Evolutionary conservation across 2,888 invertebrate species (phyloP), one percentile per base, ranked within the genome.

Genomic region (Pyrrhia umbra): DNA sequence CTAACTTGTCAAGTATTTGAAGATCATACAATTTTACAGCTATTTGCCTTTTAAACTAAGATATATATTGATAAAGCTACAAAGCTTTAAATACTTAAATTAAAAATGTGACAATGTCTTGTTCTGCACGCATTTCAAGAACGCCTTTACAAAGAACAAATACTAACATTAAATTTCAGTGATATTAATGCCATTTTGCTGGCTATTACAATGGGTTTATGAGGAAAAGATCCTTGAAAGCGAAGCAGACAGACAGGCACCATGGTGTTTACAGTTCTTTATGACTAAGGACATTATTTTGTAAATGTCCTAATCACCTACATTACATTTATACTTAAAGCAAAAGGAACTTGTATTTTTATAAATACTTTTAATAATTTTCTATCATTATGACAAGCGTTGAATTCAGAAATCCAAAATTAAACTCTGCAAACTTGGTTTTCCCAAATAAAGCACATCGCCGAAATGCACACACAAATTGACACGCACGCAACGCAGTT

Each of bases 401-500:
- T 40, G 6, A 34, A 50, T 16, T 37, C 27, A 2, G 9, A 55
- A 51, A 58, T 43, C 39, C 10, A 37, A 27, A 56, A 56, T 6
- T 16, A 16, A 43, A 49, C n/a, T 23, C 4, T 10, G 15, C 15
- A 58, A 62, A 55, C 15, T 34, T 16, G 30, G 13, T 50, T 46
- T 47, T 54, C 21, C 46, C 46, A 13, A 52, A 45, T 54, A 16
- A 57, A 58, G 52, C 71, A 71, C 72, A 52, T 27, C 4, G 30
- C 57, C 21, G 30, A 58, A 66, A 54, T 50, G 39, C 68, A 77
- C 68, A 68, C 80, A 76, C 68, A 49, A 62, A 69, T 60, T 55
- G 34, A 52, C 69, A 73, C 75, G 37, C 49, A 74, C 40, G 52
- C 58, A 63, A 65, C 43, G 40, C 56, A 52, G 42, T n/a, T 50